phyloP scores from a whole-genome alignment of 1,140 invertebrate species.

The Drosophila oshimai region DNA sequence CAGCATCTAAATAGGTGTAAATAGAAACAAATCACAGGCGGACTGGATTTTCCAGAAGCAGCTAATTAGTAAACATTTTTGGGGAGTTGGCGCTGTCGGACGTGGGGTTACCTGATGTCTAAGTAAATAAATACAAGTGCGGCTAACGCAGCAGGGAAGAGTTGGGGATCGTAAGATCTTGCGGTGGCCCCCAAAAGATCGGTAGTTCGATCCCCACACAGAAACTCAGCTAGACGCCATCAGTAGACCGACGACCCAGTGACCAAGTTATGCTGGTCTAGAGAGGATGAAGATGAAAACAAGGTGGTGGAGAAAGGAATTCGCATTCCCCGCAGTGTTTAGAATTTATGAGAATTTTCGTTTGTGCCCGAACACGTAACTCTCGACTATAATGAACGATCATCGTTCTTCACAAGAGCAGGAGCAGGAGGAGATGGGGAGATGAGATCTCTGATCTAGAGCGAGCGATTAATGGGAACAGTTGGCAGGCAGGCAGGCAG shows the following conservation, averaged over 20 bases:
- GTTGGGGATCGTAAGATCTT: slow-evolving; percentile 29
- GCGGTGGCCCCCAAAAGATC: slow-evolving; percentile 59
- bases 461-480: slow-evolving; percentile 27
- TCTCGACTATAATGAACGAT: slow-evolving; percentile 51
- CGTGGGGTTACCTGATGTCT: slow-evolving; percentile 51
- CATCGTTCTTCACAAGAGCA: slow-evolving; percentile 29
- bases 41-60: slow-evolving; percentile 15
- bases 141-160: slow-evolving; percentile 25
- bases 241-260: slow-evolving; percentile 71
- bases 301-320: slow-evolving; percentile 62
- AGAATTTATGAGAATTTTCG: slow-evolving; percentile 68
- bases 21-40: slow-evolving; percentile 46
- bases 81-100: background rate
- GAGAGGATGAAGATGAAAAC: slow-evolving; percentile 30
- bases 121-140: slow-evolving; percentile 54
- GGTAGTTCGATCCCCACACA: slow-evolving; percentile 12
- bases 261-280: slow-evolving; percentile 64
- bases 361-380: slow-evolving; percentile 49
- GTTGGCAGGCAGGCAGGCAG: background rate
- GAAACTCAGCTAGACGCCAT: slow-evolving; percentile 46
- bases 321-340: slow-evolving; percentile 47
- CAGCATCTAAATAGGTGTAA: slow-evolving; percentile 14
- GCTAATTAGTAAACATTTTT: slow-evolving; percentile 17
- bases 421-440: too few species aligned
- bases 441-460: slow-evolving; percentile 12